Evolutionary conservation across 2,888 invertebrate genomes (phyloP).

Genomic region (Drosophila putrida): DNA sequence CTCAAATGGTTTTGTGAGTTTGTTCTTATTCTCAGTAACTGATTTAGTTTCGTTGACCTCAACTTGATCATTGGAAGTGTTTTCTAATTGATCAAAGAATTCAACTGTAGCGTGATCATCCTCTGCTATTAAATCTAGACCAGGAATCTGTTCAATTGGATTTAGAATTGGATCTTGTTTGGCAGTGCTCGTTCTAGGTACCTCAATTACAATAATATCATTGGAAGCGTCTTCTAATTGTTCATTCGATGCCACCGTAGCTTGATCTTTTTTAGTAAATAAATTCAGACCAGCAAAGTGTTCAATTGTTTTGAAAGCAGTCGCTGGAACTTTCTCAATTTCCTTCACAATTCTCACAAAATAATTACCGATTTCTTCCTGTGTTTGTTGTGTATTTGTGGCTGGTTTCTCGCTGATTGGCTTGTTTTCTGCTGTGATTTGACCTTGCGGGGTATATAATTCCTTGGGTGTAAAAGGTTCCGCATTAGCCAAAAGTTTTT

Average conservation of each 20-base stretch:
- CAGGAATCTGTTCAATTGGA: too few species aligned
- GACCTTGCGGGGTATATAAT: slow-evolving; percentile 11
- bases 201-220: not conserved
- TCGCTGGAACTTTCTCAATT: not conserved
- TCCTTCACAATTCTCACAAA: slow-evolving; percentile 21
- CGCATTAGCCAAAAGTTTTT: slow-evolving; percentile 14
- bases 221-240: not conserved
- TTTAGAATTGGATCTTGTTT: not conserved
- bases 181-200: too few species aligned
- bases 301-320: not conserved
- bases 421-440: not conserved
- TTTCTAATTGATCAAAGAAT: too few species aligned
- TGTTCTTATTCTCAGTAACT: too few species aligned
- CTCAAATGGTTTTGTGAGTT: not conserved
- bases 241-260: not conserved
- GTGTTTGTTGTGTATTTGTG: not conserved
- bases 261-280: not conserved
- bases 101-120: too few species aligned
- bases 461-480: slow-evolving; percentile 12
- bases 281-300: slow-evolving; percentile 33
- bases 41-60: not conserved
- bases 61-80: too few species aligned
- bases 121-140: too few species aligned
- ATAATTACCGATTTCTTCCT: slow-evolving; percentile 8
- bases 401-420: not conserved